phyloP scores from a whole-genome alignment of 2,113 vertebrate species.

The Phrynocephalus versicolor region DNA sequence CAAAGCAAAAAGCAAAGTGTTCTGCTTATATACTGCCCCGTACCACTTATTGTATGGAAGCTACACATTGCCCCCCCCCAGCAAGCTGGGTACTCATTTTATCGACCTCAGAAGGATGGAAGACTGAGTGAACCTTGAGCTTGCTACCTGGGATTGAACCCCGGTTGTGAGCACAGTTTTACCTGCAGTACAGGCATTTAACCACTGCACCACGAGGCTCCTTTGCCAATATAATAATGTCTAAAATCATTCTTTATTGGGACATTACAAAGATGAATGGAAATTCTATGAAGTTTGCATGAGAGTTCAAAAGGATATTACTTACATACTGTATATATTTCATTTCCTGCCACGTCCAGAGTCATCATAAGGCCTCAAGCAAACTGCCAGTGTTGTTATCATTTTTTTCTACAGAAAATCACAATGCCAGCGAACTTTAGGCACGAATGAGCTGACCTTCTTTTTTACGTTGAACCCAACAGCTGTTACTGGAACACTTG shows the following conservation, averaged over 20 bases:
- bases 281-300: background rate
- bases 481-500: constrained; percentile 97
- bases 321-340: background rate
- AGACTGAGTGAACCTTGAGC: too few relatives aligned
- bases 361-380: background rate
- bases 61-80: too few relatives aligned
- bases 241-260: constrained; percentile 4
- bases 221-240: background rate
- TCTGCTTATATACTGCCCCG: too few relatives aligned
- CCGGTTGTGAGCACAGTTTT: too few relatives aligned
- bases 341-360: background rate
- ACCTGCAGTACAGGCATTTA: too few relatives aligned
- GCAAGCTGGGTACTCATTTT: too few relatives aligned
- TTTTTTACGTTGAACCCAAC: constrained; percentile 54
- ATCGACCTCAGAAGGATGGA: too few relatives aligned
- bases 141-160: too few relatives aligned
- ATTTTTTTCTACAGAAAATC: constrained; percentile 6
- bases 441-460: constrained; percentile 20
- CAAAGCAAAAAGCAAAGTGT: too few relatives aligned
- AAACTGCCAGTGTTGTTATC: constrained; percentile 7
- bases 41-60: too few relatives aligned
- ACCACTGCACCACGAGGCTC: too few relatives aligned
- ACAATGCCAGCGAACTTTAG: background rate
- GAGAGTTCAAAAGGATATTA: constrained; percentile 4
- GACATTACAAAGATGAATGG: background rate